phyloP scores from a whole-genome alignment of 2,888 invertebrate species.

The Heliothis peltigera region DNA sequence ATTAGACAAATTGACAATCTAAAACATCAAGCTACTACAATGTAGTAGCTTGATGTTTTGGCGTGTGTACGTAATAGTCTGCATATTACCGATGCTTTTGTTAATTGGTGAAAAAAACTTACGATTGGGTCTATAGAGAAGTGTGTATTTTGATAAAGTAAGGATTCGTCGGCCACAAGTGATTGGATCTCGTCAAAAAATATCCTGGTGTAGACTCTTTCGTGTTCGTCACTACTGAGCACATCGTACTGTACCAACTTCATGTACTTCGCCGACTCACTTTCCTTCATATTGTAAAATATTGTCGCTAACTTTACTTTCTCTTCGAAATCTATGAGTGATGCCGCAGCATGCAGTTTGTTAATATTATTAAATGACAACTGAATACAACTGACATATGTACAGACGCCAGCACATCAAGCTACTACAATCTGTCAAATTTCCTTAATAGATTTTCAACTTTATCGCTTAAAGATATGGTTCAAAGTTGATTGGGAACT shows the following conservation, averaged over 20 bases:
- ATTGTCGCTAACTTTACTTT: slow-evolving; percentile 81
- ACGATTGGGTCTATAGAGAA: slow-evolving; percentile 90
- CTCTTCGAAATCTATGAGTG: slow-evolving; percentile 80
- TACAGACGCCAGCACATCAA: too few species aligned
- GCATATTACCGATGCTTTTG: too few species aligned
- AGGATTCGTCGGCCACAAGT: slow-evolving; percentile 80
- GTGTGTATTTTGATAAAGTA: slow-evolving; percentile 79
- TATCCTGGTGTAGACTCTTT: slow-evolving; percentile 83
- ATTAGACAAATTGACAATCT: too few species aligned
- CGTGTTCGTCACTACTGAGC: slow-evolving; percentile 81
- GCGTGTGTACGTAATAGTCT: too few species aligned
- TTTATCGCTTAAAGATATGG: too few species aligned
- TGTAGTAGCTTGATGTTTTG: too few species aligned
- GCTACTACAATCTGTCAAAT: too few species aligned
- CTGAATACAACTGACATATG: background rate
- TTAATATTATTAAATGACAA: slow-evolving; percentile 1
- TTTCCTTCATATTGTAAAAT: slow-evolving; percentile 79
- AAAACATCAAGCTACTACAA: too few species aligned
- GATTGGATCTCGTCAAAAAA: slow-evolving; percentile 84
- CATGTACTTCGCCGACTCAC: slow-evolving; percentile 75
- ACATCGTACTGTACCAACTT: slow-evolving; percentile 84
- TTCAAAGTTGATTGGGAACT: too few species aligned
- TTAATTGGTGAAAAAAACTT: slow-evolving; percentile 59
- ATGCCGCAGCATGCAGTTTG: too few species aligned
- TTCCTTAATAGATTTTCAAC: too few species aligned